Conservation (phyloP, 2,113 vertebrate genomes). For the Gobius niger region DNA sequence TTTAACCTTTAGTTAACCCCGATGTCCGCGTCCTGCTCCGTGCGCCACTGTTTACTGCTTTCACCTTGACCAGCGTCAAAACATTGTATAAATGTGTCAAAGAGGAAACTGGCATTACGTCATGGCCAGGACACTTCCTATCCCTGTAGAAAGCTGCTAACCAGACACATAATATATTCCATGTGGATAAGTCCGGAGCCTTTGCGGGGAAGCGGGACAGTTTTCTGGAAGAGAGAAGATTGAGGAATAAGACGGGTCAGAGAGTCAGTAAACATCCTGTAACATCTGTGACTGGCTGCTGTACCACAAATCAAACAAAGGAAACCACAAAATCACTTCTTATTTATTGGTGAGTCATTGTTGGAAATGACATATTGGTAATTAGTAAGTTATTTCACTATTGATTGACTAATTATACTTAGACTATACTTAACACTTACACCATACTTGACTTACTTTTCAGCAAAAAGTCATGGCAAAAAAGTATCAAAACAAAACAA, state of each 20-base stretch:
- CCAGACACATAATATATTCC: conserved; percentile 35
- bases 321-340: conserved; percentile 19
- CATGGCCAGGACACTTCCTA: conserved; percentile 67
- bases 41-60: conserved; percentile 33
- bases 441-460: not conserved
- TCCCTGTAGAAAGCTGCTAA: conserved; percentile 46
- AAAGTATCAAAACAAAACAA: not conserved
- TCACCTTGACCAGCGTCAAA: conserved; percentile 60
- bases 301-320: conserved; percentile 28
- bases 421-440: too few relatives aligned
- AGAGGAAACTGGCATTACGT: conserved; percentile 68
- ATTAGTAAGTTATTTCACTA: too few relatives aligned
- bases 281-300: conserved; percentile 24
- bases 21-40: conserved; percentile 32
- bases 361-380: too few relatives aligned
- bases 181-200: not conserved
- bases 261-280: conserved; percentile 67
- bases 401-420: too few relatives aligned
- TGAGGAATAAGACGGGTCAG: not conserved
- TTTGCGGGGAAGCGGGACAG: conserved; percentile 12
- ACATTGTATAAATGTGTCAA: conserved; percentile 40
- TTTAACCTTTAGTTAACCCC: conserved; percentile 44
- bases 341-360: conserved; percentile 9
- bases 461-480: not conserved
- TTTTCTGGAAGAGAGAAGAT: conserved; percentile 10